Percentiles rank a stretch among this genome's conserved stretches.
phyloP scores from a whole-genome alignment of 2,888 invertebrate genomes.

The Alsophila aescularia region DNA sequence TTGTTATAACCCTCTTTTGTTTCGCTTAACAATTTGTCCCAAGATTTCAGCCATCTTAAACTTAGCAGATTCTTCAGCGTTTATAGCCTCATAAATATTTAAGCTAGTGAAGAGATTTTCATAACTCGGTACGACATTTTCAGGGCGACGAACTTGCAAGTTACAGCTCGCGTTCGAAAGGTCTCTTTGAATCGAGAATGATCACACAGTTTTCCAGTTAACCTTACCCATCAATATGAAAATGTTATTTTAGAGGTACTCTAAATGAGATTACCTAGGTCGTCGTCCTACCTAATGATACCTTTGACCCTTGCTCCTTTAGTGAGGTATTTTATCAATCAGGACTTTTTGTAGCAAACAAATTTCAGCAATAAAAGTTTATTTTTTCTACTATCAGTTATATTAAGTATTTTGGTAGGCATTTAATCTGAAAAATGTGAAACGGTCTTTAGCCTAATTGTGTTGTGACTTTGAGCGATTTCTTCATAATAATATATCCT shows the following conservation, averaged over 20 bases:
- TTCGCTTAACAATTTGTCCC: conserved; percentile 13
- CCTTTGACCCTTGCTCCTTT: conserved; percentile 12
- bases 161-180: conserved; percentile 34
- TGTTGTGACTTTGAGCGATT: too few relatives aligned
- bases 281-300: conserved; percentile 11
- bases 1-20: conserved; percentile 1
- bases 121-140: conserved; percentile 29
- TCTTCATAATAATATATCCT: too few relatives aligned
- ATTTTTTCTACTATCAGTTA: not conserved
- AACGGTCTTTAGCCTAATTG: too few relatives aligned
- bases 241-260: conserved; percentile 17
- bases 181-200: conserved; percentile 37
- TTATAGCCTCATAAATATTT: conserved; percentile 29
- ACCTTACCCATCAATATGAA: conserved; percentile 20
- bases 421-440: too few relatives aligned
- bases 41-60: conserved; percentile 11
- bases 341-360: not conserved
- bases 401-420: too few relatives aligned
- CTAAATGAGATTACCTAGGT: conserved; percentile 20
- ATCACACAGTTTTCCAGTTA: conserved; percentile 35
- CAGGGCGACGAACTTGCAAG: conserved; percentile 42
- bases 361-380: too few relatives aligned
- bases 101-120: conserved; percentile 25
- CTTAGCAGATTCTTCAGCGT: conserved; percentile 10
- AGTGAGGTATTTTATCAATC: not conserved